These are phyloP conservation scores for Hyaena hyaena DNA, from an alignment of 2,113 vertebrate genomes.

Conservation along the genomic window DNA sequence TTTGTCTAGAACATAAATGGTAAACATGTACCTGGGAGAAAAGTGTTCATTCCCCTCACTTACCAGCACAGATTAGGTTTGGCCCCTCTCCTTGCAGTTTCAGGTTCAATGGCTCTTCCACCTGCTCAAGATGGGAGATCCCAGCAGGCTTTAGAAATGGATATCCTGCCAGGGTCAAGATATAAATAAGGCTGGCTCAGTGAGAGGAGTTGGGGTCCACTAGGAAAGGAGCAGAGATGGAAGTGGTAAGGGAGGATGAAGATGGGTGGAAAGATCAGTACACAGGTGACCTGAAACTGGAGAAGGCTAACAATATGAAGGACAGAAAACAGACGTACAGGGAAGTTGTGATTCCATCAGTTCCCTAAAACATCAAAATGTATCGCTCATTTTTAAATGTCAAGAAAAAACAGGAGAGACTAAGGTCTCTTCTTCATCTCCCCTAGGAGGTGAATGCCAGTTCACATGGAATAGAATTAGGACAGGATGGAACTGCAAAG, in stretches of 20 bases:
- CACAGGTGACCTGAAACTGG: background rate
- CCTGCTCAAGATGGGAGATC: background rate
- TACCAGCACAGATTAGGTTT: background rate
- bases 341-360: background rate
- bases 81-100: background rate
- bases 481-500: background rate
- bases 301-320: background rate
- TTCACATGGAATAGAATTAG: background rate
- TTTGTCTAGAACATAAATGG: background rate
- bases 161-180: slow-evolving; percentile 40
- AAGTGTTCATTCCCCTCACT: background rate
- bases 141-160: background rate
- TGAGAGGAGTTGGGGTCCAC: background rate
- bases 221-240: background rate
- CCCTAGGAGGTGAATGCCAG: background rate
- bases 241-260: background rate
- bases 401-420: background rate
- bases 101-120: background rate
- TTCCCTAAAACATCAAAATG: background rate
- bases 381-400: background rate
- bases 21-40: background rate
- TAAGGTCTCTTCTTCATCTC: background rate
- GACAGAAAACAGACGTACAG: background rate
- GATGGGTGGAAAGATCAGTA: background rate
- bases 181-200: background rate